These are phyloP conservation scores for Calidris pygmaea DNA, from an alignment of 2,113 vertebrate genomes.

Conservation along the genomic window DNA sequence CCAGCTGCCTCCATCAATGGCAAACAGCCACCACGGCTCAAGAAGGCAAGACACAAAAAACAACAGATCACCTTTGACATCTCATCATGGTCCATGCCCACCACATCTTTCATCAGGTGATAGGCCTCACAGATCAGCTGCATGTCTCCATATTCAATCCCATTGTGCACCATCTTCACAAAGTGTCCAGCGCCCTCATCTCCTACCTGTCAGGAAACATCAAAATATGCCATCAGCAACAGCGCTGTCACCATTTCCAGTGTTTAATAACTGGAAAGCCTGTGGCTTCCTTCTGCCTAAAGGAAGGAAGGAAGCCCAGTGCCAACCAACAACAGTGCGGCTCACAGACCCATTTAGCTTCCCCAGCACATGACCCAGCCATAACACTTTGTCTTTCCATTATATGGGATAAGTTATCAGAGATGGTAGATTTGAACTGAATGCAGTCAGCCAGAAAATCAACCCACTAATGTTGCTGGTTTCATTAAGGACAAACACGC, in stretches of 20 bases:
- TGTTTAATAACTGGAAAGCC: neutral
- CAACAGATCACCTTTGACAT: slow-evolving; percentile 84
- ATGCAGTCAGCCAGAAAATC: neutral
- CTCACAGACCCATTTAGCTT: neutral
- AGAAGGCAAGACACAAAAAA: neutral
- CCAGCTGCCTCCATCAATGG: neutral
- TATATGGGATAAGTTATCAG: neutral
- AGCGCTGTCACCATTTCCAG: neutral
- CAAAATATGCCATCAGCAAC: neutral
- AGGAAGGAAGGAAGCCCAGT: neutral
- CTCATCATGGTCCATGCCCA: slow-evolving; percentile 87
- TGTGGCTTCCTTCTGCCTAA: neutral
- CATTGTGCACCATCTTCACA: slow-evolving; percentile 99
- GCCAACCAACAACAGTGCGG: neutral
- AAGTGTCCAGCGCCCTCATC: slow-evolving; percentile 95
- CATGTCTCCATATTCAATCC: slow-evolving; percentile 99
- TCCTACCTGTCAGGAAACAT: slow-evolving; percentile 81
- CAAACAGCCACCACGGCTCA: neutral
- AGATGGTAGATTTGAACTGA: neutral
- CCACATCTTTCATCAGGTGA: slow-evolving; percentile 95
- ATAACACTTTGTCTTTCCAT: neutral
- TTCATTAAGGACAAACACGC: neutral
- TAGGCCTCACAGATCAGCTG: slow-evolving; percentile 98
- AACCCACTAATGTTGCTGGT: neutral
- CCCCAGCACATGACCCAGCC: neutral